Base-by-base conservation (phyloP, 2,888 invertebrate genomes). In the Spodoptera picta region DNA sequence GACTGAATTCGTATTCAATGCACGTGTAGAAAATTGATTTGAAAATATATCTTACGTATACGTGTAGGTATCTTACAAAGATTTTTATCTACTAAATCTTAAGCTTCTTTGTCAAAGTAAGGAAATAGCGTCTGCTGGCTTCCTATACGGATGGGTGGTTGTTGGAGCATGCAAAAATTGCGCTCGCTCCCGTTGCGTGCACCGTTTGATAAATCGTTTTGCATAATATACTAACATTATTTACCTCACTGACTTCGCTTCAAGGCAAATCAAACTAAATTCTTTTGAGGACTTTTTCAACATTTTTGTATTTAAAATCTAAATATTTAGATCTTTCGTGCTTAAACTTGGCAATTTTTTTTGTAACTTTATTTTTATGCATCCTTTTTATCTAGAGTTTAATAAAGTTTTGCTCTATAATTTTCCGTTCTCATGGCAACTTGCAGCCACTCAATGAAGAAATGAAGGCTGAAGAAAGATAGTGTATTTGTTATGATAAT, bases 201-300 rank as follows among this genome's bases (percentile, higher is more conserved):
- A 60, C 59, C 24, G 36, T 57, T 64, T 75, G 75, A 71, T 59
- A 69, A 75, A 75, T 71, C 49, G 64, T 60, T 70, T 71, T 70
- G 55, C 75, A 69, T 71, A 71, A 59, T 70, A 75, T 27, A 61
- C 44, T 56, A 52, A 74, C 52, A 63, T 69, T 53, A 70, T 75
- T 69, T 61, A 69, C 55, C 55, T 49, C 55, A 45, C 31, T 60
- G 48, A 14, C 50, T 63, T n/a, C 45, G 61, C 69, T 74, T 47
- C 46, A 45, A 41, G 7, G 75, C 63, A 51, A 62, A 70, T 58
- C 24, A 62, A 54, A 44, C 48, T 42, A 69, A 57, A 74, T 69
- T 56, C 62, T 49, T 54, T 69, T 45, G 56, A 48, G 7, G 49
- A 23, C 11, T 41, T 53, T 60, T 51, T 7, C 1, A 43, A 10